phyloP scores from a whole-genome alignment of 2,888 invertebrate genomes.

The Enchytraeus crypticus region DNA sequence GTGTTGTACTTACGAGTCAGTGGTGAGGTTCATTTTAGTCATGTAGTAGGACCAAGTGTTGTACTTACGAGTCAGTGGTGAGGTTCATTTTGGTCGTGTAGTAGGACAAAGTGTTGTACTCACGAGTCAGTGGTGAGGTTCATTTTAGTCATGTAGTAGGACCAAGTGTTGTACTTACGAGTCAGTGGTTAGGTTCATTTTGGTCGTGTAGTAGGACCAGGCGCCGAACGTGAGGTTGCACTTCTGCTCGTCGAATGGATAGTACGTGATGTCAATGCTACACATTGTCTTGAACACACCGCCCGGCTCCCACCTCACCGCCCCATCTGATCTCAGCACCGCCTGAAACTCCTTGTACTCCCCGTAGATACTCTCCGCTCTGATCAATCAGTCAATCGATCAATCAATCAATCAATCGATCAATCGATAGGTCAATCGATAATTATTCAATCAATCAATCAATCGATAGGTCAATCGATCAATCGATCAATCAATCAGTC shows the following conservation, averaged over 20 bases:
- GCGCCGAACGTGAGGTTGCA: constrained; percentile 27
- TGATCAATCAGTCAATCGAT: constrained; percentile 5
- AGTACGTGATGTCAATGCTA: constrained; percentile 29
- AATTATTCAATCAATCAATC: background rate
- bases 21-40: too few species aligned
- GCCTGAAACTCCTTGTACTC: constrained; percentile 29
- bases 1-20: too few species aligned
- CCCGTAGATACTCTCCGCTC: constrained; percentile 29
- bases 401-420: too few species aligned
- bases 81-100: too few species aligned
- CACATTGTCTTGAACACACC: constrained; percentile 31
- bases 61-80: too few species aligned
- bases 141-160: too few species aligned
- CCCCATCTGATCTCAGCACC: constrained; percentile 19
- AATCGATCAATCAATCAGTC: too few species aligned
- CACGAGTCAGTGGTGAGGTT: too few species aligned
- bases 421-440: too few species aligned
- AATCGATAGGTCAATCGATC: too few species aligned
- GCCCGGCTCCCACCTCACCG: constrained; percentile 29
- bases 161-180: background rate
- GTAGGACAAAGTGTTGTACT: too few species aligned
- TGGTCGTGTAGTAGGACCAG: constrained; percentile 29
- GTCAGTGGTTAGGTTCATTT: constrained; percentile 29
- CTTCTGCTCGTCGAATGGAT: constrained; percentile 29
- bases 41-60: too few species aligned